Percentiles rank a stretch among this genome's conserved stretches.
Conservation (phyloP, 2,797 vertebrate species). For the Varecia variegata region DNA sequence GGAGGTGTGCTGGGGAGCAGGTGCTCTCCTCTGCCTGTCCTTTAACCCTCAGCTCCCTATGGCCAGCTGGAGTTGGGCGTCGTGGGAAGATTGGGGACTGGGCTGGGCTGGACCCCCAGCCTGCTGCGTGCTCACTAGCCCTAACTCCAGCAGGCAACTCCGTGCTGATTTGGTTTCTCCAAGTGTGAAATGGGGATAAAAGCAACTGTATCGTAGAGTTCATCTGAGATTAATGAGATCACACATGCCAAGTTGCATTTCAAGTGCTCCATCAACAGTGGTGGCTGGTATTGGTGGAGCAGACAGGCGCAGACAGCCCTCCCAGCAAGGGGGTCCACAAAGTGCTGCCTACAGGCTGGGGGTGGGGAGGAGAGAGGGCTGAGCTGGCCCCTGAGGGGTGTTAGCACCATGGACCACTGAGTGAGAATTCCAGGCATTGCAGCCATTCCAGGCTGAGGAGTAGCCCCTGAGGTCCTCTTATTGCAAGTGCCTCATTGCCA, state of each 20-base stretch:
- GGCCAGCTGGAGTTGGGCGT: background rate
- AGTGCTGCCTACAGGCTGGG: background rate
- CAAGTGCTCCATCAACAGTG: too few relatives aligned
- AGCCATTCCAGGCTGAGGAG: background rate
- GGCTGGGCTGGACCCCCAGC: too few relatives aligned
- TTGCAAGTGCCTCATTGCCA: background rate
- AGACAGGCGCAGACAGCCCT: background rate
- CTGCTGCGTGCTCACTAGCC: background rate
- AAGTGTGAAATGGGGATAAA: too few relatives aligned
- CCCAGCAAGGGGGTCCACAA: background rate
- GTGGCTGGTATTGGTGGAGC: background rate
- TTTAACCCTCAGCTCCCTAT: background rate
- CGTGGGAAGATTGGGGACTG: rapidly evolving
- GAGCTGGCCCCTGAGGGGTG: background rate
- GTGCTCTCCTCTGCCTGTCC: background rate
- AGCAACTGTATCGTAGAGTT: background rate
- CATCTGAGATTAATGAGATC: background rate
- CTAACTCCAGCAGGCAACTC: too few relatives aligned
- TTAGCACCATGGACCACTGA: background rate
- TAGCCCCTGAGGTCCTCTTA: background rate
- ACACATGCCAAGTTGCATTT: background rate
- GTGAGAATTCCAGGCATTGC: background rate
- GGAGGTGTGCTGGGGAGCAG: background rate
- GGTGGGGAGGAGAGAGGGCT: too few relatives aligned
- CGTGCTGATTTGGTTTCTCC: too few relatives aligned